Evolutionary conservation across 2,888 invertebrate genomes (phyloP), one percentile per base, ranked within the genome.

Genomic region (Odiellus spinosus): DNA sequence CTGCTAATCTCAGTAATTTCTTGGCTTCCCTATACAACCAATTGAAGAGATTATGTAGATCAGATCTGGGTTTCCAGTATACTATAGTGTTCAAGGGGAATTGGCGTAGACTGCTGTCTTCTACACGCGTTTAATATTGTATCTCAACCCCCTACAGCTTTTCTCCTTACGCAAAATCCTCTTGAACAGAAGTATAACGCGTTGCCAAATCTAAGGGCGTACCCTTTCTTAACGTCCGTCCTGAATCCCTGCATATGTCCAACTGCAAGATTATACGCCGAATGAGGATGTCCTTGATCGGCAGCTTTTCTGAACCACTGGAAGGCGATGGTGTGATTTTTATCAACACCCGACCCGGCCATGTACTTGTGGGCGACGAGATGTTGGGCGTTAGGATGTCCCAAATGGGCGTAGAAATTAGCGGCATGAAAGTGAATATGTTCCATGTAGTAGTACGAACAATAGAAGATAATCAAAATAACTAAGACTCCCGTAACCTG

Each of bases 231-330:
- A 17, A 69, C 57, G 47, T 64, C 64, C 18, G 63, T 64, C 38
- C 63, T 61, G 40, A 62, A 60, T 3, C 71, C 71, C 50, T 70
- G 66, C 46, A 72, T 57, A 53, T 71, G 70, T 17, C 69, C 71
- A 17, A 71, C 62, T 4, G 71, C 72, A 43, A 71, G 59, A 55
- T 71, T 71, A 58, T 71, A 72, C 2, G 69, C 58, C 1, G 71
- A 68, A 53, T 69, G 67, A 1, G 71, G 65, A 57, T 72, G 71
- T 1, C 71, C 71, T 53, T 71, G 66, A 44, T 68, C 66, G 2
- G 71, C 64, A 4, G 71, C 70, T 59, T 66, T 65, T 51, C 66
- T 64, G 55, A 69, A 70, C 68, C 69, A 71, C 42, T 67, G 59
- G 64, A 71, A 67, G 0, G 71, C 71, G 42, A 59, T 62, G 14